Evolutionary conservation across 2,888 invertebrate species (phyloP).

Genomic region (Dilophus febrilis): DNA sequence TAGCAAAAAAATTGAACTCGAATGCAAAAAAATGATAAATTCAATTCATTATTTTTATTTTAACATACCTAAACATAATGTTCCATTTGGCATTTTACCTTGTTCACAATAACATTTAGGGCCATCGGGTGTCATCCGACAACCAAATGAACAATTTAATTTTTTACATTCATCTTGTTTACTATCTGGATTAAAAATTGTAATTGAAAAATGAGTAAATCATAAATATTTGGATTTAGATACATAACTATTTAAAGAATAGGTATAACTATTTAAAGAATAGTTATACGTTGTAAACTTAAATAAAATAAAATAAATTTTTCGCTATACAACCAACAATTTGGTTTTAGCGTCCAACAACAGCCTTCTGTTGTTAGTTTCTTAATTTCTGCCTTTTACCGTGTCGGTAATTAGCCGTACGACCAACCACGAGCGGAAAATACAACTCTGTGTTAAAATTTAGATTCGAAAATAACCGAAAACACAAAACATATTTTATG

Average conservation of each 20-base stretch:
- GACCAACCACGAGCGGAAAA: too few relatives aligned
- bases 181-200: background rate
- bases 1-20: background rate
- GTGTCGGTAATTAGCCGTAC: too few relatives aligned
- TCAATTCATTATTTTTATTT: too few relatives aligned
- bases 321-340: too few relatives aligned
- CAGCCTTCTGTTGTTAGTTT: too few relatives aligned
- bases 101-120: conserved; percentile 56
- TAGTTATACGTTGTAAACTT: background rate
- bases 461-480: background rate
- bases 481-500: background rate
- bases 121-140: conserved; percentile 52
- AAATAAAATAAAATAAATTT: background rate
- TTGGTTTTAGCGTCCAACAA: too few relatives aligned
- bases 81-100: conserved; percentile 42
- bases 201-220: background rate
- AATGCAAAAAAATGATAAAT: background rate
- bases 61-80: conserved; percentile 39
- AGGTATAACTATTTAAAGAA: background rate
- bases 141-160: conserved; percentile 45
- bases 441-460: too few relatives aligned
- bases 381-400: too few relatives aligned
- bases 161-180: conserved; percentile 28
- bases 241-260: too few relatives aligned
- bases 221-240: too few relatives aligned